phyloP scores from a whole-genome alignment of 2,797 vertebrate species.

The Pygocentrus nattereri region DNA sequence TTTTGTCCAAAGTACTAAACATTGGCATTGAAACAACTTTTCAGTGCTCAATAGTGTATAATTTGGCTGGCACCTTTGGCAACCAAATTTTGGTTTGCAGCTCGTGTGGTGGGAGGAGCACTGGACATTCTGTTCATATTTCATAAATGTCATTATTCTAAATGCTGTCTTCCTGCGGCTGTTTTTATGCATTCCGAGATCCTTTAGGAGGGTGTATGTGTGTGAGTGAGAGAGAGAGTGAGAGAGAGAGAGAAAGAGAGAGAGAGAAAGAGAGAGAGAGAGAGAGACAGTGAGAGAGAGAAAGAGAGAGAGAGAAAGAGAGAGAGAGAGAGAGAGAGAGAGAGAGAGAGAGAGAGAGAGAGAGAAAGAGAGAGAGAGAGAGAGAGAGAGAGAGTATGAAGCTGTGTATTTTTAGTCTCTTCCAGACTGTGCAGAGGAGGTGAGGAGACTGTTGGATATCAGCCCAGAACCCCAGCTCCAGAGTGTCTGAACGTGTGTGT shows the following conservation, averaged over 20 bases:
- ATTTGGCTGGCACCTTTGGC: constrained; percentile 6
- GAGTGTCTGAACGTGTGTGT: constrained; percentile 38
- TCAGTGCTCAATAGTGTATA: not conserved
- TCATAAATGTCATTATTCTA: not conserved
- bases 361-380: constrained; percentile 2
- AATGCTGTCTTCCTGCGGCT: constrained; percentile 2
- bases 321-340: constrained; percentile 8
- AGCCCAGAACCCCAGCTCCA: constrained; percentile 68
- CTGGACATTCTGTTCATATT: not conserved
- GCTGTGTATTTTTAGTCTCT: constrained; percentile 74
- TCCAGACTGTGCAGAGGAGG: constrained; percentile 74
- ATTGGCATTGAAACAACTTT: not conserved
- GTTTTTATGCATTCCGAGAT: not conserved
- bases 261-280: constrained; percentile 13
- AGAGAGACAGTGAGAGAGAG: constrained; percentile 7
- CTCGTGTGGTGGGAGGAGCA: not conserved
- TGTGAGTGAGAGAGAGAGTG: constrained; percentile 56
- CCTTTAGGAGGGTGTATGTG: not conserved
- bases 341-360: not conserved
- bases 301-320: too few relatives aligned
- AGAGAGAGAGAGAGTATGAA: constrained; percentile 35
- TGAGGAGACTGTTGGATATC: constrained; percentile 71
- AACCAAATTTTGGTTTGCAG: not conserved
- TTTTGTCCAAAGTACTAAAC: not conserved
- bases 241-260: constrained; percentile 21